Evolutionary conservation across 2,888 invertebrate species (phyloP), one percentile per base, ranked within the genome.

Genomic region (Acrobasis consociella): DNA sequence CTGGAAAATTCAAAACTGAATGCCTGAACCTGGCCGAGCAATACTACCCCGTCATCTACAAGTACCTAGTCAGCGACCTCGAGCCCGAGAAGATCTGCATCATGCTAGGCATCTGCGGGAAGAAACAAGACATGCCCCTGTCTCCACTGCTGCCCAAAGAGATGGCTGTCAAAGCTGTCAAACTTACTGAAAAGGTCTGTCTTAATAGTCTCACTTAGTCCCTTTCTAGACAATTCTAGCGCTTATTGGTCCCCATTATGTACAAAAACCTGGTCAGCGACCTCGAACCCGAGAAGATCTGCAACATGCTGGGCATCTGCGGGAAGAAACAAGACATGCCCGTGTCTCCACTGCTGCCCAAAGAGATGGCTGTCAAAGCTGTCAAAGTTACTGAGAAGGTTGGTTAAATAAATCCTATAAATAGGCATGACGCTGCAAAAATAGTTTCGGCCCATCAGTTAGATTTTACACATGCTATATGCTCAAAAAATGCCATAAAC

Each of bases 21-120:
- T 98, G 98, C 77, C 86, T 95, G 1, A 93, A 94, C 64, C 89
- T 97, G 50, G 97, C 97, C 0, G 95, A 97, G 64, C 93, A 97
- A 74, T 98, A 97, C 85, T 97, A 96, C 77, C 93, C 94, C 0
- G 80, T 94, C 17, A 93, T 97, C 66, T 98, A 98, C 83, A 83
- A 94, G 49, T 95, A 94, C 73, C 86, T 98, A 8, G 93, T 95
- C 0, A 88, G 94, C 9, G 94, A 95, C 70, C 82, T 98, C 69
- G 93, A 97, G 76, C 94, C 96, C 0, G 93, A 94, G 55, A 89
- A 91, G n/a, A 83, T 96, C 0, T 98, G 98, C 78, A 83, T 93
- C 66, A 86, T 96, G 75, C 94, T 96, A 68, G 96, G 95, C 9
- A 89, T 97, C 53, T 97, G 97, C 71, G 93, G 93, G 1, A 76